Evolutionary conservation across 2,888 invertebrate genomes (phyloP), one percentile per base, ranked within the genome.

Genomic region (Syrphus vitripennis): DNA sequence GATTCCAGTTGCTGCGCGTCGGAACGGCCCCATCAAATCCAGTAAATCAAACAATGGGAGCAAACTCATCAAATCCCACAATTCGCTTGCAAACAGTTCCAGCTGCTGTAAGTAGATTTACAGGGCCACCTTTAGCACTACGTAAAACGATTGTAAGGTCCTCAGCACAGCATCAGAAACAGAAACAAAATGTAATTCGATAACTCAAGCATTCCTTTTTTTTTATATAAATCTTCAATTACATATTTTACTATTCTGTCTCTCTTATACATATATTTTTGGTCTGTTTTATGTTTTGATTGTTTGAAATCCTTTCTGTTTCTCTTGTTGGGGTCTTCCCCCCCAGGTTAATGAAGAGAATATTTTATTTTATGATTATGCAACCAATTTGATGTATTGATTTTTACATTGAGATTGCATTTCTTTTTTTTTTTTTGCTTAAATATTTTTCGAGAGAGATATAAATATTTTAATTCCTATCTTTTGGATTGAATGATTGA

Each of bases 1-100:
- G 98, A 91, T 97, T 97, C 93, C 98, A 98, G 93, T 94, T 98
- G 92, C 94, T 98, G 91, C 95, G 98, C 92, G 97, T 97, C 90
- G 97, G 97, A 88, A 96, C 97, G 89, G 95, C 97, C 88, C 95
- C 97, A 80, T 93, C 95, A 82, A 94, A 95, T 89, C 93, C 93
- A 87, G 90, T 90, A 88, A 91, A 91, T 89, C 93, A 93, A 89
- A 92, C 92, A 88, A 90, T 92, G 89, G 93, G 94, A 89, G 90
- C 91, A 88, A 93, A 95, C 90, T 93, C 94, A 91, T 93, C 94
- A 89, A 95, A 94, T 91, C 93, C 95, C 91, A 95, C 95, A 92
- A 96, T 97, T 93, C 95, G 97, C 92, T 95, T 97, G 93, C 97
- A 97, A 93, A 95, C 97, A 91, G 95, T 97, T 93, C 96, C 96